A percentile compares a stretch with the other conserved stretches of the same genome.
Evolutionary conservation across 2,797 vertebrate species (phyloP).

Genomic region (Danionella dracula): DNA sequence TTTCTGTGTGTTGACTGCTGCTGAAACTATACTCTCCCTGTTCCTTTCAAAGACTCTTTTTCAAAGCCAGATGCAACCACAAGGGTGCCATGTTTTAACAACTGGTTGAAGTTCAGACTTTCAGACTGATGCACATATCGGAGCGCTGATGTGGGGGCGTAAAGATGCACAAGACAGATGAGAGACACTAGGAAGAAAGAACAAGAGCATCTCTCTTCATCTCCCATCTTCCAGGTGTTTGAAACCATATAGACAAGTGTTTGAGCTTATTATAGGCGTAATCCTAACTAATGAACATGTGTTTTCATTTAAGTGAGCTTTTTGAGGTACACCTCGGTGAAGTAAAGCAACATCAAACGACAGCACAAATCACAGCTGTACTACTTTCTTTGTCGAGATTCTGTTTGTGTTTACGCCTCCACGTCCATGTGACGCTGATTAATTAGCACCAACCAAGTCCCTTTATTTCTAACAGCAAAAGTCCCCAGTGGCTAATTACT

Average conservation of each 20-base stretch:
- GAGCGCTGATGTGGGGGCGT: conserved; percentile 23
- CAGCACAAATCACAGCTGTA: conserved; percentile 45
- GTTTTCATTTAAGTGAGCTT: conserved; percentile 16
- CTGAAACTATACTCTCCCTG: conserved; percentile 54
- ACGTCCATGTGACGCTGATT: conserved; percentile 52
- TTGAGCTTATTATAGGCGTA: conserved; percentile 28
- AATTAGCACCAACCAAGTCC: conserved; percentile 60
- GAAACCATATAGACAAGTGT: conserved; percentile 22
- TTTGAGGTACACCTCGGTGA: conserved; percentile 9
- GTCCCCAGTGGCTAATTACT: conserved; percentile 64
- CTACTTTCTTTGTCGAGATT: conserved; percentile 38
- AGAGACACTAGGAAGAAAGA: conserved; percentile 15
- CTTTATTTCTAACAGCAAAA: conserved; percentile 57
- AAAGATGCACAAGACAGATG: conserved; percentile 26
- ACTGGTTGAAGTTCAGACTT: conserved; percentile 63
- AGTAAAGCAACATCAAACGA: conserved; percentile 24
- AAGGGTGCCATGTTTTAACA: conserved; percentile 60
- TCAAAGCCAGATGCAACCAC: conserved; percentile 62
- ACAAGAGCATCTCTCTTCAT: conserved; percentile 31
- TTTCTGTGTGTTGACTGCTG: conserved; percentile 35
- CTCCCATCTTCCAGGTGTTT: conserved; percentile 17
- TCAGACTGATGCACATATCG: conserved; percentile 20
- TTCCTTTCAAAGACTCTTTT: conserved; percentile 58
- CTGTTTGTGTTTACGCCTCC: conserved; percentile 47
- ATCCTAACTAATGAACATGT: conserved; percentile 25